Base-by-base conservation (phyloP, 92 coral and sea anemone genomes). In the Palythoa caribaeorum region DNA sequence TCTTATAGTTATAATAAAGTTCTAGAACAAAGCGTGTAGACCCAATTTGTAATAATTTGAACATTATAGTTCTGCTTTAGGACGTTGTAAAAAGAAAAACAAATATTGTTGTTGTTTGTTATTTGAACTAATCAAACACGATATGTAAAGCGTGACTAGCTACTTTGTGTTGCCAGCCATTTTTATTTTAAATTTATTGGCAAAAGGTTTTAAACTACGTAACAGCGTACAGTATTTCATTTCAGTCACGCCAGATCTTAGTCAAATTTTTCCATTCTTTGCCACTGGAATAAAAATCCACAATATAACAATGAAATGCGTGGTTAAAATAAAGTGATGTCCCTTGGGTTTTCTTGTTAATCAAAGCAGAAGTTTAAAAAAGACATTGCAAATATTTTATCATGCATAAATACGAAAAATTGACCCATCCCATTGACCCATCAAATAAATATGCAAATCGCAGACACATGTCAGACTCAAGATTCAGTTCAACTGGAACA, bases 401-500 rank as follows among this genome's bases (percentile, higher is more conserved):
- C 71, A 44, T 59, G 84, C 54, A 38, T 79, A 60, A 79, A 81
- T 60, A 81, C 38, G 28, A 28, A 3, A 51, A 44, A 80, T 65
- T 80, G 85, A 65, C 74, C 86, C 74, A 69, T 6, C n/a, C 73
- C 71, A 66, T 68, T 81, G 86, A 81, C 86, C 86, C 86, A 28
- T 59, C n/a, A 62, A 40, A 17, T 65, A 59, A 63, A 73, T 77
- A 81, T 81, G 86, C 86, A 47, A 81, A 81, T 81, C 57, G 8
- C 40, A 14, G 39, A 19, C 60, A 81, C 21, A 66, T 14, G 59
- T 36, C 39, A 71, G 71, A 63, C 55, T 62, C 85, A 57, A 44
- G 66, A 40, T 44, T 47, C 60, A 68, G 19, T n/a, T 65, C 60
- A 14, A 15, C 6, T 19, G 9, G 12, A 10, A 17, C 20, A 50